Conservation (phyloP, 2,113 vertebrate genomes). For the Solea senegalensis region DNA sequence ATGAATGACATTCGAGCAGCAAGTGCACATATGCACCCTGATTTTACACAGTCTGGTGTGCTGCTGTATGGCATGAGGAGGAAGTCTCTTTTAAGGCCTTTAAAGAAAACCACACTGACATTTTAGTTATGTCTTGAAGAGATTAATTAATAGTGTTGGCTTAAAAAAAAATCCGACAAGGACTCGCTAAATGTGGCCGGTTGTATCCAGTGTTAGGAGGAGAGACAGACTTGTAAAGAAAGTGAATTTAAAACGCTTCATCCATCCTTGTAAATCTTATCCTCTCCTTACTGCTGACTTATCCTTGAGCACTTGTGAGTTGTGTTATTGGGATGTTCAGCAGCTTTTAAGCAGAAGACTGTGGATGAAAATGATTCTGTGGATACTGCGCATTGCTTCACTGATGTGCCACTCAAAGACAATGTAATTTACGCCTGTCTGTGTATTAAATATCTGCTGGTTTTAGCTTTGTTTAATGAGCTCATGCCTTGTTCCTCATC, state of each 20-base stretch:
- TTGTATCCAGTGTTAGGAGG: not conserved
- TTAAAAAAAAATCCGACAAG: not conserved
- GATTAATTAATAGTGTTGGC: not conserved
- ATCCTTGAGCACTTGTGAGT: not conserved
- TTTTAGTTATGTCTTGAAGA: not conserved
- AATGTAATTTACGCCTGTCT: not conserved
- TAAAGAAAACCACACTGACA: not conserved
- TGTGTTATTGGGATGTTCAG: not conserved
- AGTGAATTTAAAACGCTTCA: conserved; percentile 16
- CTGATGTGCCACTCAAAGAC: not conserved
- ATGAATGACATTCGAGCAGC: not conserved
- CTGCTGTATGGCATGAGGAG: not conserved
- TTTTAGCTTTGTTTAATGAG: not conserved
- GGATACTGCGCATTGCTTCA: not conserved
- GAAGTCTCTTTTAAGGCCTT: conserved; percentile 5
- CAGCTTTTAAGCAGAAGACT: not conserved
- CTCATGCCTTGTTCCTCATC: not conserved
- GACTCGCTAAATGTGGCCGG: not conserved
- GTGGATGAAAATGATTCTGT: not conserved
- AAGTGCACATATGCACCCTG: not conserved
- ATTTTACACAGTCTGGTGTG: too few relatives aligned
- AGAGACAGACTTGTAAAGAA: conserved; percentile 11
- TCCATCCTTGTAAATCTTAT: conserved; percentile 2
- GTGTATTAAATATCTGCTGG: not conserved
- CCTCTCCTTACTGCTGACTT: not conserved